phyloP scores from a whole-genome alignment of 2,113 vertebrate species.

The Bufo bufo region DNA sequence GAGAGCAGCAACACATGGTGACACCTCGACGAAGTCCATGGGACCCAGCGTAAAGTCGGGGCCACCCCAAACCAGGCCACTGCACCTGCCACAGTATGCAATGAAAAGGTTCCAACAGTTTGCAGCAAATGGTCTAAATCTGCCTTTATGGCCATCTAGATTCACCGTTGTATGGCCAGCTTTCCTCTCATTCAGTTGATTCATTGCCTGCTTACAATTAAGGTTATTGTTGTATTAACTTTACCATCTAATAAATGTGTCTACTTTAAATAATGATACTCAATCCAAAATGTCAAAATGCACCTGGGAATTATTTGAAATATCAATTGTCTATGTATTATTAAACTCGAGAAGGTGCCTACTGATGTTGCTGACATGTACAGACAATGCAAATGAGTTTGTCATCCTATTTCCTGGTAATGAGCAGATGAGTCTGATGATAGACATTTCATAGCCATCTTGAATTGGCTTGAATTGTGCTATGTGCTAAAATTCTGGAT shows the following conservation, averaged over 20 bases:
- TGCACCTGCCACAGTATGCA: neutral
- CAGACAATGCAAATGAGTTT: neutral
- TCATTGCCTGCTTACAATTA: no score
- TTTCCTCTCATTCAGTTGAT: no score
- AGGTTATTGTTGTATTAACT: no score
- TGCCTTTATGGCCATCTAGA: neutral
- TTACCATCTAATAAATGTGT: no score
- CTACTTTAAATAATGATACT: no score
- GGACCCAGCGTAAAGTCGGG: no score
- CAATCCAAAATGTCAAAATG: no score
- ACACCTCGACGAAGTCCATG: no score
- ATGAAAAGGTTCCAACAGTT: neutral
- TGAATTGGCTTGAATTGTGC: neutral
- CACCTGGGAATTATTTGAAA: no score
- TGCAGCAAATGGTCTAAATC: neutral
- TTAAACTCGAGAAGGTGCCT: neutral
- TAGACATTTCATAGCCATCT: neutral
- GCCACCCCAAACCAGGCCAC: no score
- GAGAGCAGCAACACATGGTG: no score
- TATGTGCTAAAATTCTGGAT: neutral
- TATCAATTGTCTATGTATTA: neutral
- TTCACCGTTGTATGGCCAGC: no score
- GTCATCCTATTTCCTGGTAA: neutral
- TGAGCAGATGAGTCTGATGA: neutral
- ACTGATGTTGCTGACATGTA: neutral